Evolutionary conservation across 1,140 invertebrate genomes (phyloP).

Genomic region (Chironomus tepperi): DNA sequence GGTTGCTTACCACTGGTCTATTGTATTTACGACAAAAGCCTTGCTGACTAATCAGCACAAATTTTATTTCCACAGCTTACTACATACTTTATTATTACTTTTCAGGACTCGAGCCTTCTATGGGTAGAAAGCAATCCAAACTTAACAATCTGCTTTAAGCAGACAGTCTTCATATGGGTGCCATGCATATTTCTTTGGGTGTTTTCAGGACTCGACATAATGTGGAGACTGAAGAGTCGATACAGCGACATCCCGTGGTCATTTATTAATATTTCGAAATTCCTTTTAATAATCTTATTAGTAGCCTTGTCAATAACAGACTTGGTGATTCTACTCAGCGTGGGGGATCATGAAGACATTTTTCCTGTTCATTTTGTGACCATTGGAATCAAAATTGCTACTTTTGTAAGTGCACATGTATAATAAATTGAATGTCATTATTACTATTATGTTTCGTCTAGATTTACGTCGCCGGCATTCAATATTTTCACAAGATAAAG

Average conservation of each 20-base stretch:
- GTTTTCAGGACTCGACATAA: constrained; percentile 59
- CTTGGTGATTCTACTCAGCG: constrained; percentile 45
- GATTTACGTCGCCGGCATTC: constrained; percentile 54
- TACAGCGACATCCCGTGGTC: constrained; percentile 67
- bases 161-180: constrained; percentile 71
- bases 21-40: no score
- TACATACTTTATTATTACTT: constrained; percentile 31
- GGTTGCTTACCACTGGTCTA: no score
- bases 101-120: constrained; percentile 57
- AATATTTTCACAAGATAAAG: constrained; percentile 64
- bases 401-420: constrained; percentile 56
- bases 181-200: constrained; percentile 75
- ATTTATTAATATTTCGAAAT: constrained; percentile 62
- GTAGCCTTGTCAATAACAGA: constrained; percentile 52
- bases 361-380: constrained; percentile 57
- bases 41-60: no score
- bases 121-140: constrained; percentile 74
- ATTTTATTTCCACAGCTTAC: no score
- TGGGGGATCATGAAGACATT: constrained; percentile 42
- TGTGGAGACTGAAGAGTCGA: constrained; percentile 61
- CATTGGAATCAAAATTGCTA: constrained; percentile 58
- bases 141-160: constrained; percentile 73
- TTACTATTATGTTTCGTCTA: constrained; percentile 38
- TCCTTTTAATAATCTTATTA: constrained; percentile 52
- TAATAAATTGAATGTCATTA: neutral